These are phyloP conservation scores for Plebejus melissa DNA, from an alignment of 2,888 invertebrate species.

Conservation along the genomic window DNA sequence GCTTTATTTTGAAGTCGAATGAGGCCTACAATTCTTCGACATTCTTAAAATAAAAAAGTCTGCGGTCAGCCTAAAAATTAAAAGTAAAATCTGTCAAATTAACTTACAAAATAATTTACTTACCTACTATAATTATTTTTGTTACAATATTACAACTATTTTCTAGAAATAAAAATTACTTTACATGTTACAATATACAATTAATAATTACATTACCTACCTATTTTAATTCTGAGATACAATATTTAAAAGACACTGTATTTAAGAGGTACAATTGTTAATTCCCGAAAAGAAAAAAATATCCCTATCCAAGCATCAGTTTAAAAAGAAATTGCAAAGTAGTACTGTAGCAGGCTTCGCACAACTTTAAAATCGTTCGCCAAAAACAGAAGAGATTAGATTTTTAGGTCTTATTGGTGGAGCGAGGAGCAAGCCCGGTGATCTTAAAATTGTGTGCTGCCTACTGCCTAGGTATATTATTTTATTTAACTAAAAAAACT, in stretches of 20 bases:
- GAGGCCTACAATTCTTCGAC: neutral
- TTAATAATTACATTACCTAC: neutral
- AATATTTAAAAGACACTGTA: slow-evolving; percentile 9
- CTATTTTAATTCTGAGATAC: slow-evolving; percentile 14
- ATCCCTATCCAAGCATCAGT: neutral
- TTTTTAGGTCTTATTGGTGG: neutral
- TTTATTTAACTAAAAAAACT: too few relatives aligned
- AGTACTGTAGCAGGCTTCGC: neutral
- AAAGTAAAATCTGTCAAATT: neutral
- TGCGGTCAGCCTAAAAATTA: neutral
- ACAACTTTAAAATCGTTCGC: neutral
- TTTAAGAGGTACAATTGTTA: slow-evolving; percentile 13
- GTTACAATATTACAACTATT: slow-evolving; percentile 15
- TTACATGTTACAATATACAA: slow-evolving; percentile 14
- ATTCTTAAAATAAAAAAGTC: neutral
- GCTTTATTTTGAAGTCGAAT: neutral
- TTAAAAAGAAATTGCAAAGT: neutral
- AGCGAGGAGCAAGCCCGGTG: too few relatives aligned
- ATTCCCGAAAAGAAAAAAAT: neutral
- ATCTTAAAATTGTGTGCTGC: too few relatives aligned
- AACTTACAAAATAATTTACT: neutral
- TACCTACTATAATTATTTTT: neutral
- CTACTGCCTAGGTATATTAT: too few relatives aligned
- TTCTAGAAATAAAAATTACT: neutral
- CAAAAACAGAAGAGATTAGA: too few relatives aligned